Conservation (phyloP, 2,113 vertebrate species). For the Etia nguti region DNA sequence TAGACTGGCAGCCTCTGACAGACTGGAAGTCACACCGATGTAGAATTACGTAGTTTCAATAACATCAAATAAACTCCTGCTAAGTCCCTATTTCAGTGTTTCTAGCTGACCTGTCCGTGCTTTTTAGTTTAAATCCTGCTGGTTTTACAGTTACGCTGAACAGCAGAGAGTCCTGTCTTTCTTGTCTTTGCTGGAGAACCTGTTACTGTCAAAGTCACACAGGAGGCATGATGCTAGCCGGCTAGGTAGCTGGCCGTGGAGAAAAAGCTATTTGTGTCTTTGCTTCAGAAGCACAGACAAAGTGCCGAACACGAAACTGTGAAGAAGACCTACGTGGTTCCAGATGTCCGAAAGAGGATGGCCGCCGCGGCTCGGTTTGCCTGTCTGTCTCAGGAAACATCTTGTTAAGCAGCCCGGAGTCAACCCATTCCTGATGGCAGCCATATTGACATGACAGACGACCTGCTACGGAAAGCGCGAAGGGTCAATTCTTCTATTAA, state of each 20-base stretch:
- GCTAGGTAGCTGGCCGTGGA: background rate
- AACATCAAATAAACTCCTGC: background rate
- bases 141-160: background rate
- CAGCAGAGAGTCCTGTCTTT: background rate
- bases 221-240: constrained; percentile 18
- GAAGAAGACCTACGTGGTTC: constrained; percentile 48
- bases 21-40: background rate
- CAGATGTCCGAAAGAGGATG: background rate
- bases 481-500: no score
- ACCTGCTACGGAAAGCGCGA: constrained; percentile 32
- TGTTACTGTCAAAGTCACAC: constrained; percentile 58
- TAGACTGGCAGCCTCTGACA: fast-evolving
- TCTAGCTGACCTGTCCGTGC: fast-evolving
- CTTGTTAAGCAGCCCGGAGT: constrained; percentile 48
- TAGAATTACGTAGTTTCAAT: background rate
- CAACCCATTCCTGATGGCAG: constrained; percentile 64
- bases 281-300: background rate
- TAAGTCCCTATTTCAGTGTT: background rate
- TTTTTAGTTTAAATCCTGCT: background rate
- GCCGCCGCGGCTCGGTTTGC: constrained; percentile 5
- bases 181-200: background rate
- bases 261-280: background rate
- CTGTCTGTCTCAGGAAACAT: constrained; percentile 55
- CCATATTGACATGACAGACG: constrained; percentile 51
- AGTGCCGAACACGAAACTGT: fast-evolving